Percentiles rank a stretch among this genome's conserved stretches.
Evolutionary conservation across 2,113 vertebrate genomes (phyloP).

Genomic region (Azemiops feae): DNA sequence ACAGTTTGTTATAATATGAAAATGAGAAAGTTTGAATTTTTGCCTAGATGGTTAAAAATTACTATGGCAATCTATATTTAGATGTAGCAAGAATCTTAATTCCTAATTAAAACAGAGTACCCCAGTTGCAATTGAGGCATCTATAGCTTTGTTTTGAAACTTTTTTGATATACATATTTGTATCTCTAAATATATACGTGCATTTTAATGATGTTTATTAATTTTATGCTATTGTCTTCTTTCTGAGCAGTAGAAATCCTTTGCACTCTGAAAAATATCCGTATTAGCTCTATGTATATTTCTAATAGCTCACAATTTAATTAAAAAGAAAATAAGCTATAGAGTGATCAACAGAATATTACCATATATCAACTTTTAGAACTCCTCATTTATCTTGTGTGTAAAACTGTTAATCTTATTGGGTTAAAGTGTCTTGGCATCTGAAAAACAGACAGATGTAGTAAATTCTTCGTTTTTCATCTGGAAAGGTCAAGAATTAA

Average conservation of each 20-base stretch:
- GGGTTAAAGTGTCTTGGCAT: background rate
- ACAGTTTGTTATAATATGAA: slow-evolving; percentile 31
- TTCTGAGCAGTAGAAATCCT: background rate
- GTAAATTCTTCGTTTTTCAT: background rate
- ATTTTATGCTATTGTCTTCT: rapidly evolving
- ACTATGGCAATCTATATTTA: background rate
- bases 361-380: background rate
- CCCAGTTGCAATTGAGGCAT: background rate
- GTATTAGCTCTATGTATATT: background rate
- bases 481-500: background rate
- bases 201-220: background rate
- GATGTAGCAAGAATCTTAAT: slow-evolving; percentile 34
- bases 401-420: background rate
- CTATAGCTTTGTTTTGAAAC: background rate
- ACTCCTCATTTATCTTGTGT: background rate
- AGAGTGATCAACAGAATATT: background rate
- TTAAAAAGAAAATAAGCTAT: background rate
- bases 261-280: background rate
- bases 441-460: background rate
- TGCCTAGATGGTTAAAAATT: slow-evolving; percentile 25
- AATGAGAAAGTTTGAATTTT: slow-evolving; percentile 40
- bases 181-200: background rate
- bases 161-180: background rate
- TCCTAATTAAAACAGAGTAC: slow-evolving; percentile 38
- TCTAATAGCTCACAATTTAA: background rate